Conservation (phyloP, 2,113 vertebrate species). For the Lepus timidus region DNA sequence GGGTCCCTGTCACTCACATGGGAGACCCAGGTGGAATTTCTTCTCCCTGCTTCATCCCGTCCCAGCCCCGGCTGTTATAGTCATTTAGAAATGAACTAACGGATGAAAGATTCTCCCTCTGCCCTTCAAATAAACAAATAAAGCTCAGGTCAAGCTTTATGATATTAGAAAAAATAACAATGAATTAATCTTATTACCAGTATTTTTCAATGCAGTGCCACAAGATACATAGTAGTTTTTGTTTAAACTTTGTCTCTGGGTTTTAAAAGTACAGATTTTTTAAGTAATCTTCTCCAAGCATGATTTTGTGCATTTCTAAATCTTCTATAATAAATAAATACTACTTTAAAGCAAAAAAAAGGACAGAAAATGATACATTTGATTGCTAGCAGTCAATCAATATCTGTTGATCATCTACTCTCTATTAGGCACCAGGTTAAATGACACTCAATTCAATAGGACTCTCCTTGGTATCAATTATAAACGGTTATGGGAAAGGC, state of each 20-base stretch:
- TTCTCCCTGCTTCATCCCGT: too few relatives aligned
- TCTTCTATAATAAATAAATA: slow-evolving; percentile 42
- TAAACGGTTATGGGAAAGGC: slow-evolving; percentile 3
- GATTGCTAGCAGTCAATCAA: slow-evolving; percentile 27
- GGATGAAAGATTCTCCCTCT: too few relatives aligned
- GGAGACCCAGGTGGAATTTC: too few relatives aligned
- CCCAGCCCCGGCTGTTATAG: too few relatives aligned
- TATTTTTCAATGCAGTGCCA: not conserved
- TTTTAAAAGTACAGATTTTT: slow-evolving; percentile 11
- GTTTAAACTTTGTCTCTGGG: not conserved
- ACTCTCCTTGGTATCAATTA: slow-evolving; percentile 21
- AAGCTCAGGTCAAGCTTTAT: not conserved
- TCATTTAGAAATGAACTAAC: too few relatives aligned
- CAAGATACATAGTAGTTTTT: not conserved
- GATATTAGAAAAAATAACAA: slow-evolving; percentile 8
- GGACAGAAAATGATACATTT: slow-evolving; percentile 39
- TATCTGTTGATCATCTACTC: slow-evolving; percentile 21
- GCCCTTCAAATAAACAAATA: too few relatives aligned
- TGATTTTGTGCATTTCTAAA: slow-evolving; percentile 26
- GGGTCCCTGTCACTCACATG: too few relatives aligned
- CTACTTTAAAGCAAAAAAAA: slow-evolving; percentile 46
- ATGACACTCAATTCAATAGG: slow-evolving; percentile 4
- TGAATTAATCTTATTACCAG: slow-evolving; percentile 18
- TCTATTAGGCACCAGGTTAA: not conserved
- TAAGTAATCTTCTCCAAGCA: not conserved